A percentile compares a stretch with the other conserved stretches of the same genome.
phyloP scores from a whole-genome alignment of 53 echinoderm and acorn worm genomes.

The Echinarachnius parma region DNA sequence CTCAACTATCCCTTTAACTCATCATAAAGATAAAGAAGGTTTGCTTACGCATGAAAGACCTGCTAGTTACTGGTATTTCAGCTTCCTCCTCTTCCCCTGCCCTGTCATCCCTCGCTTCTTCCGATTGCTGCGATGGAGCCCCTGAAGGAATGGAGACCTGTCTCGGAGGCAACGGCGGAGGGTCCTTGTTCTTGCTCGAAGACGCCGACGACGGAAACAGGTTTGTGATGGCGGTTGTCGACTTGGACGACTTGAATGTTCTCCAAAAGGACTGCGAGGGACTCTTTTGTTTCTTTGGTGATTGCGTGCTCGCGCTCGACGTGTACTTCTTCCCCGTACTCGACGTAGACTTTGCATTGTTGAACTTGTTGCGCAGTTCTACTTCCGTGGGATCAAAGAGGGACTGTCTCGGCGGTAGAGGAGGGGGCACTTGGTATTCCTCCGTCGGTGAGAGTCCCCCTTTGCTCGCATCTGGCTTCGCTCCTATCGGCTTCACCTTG shows the following conservation, averaged over 20 bases:
- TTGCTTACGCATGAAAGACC: too few species aligned
- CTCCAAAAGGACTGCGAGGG: conserved; percentile 72
- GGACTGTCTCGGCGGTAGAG: conserved; percentile 73
- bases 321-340: conserved; percentile 35
- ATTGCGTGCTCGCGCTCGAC: conserved; percentile 39
- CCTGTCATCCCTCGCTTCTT: conserved; percentile 1
- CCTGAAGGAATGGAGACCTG: conserved; percentile 25
- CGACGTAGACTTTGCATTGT: conserved; percentile 23
- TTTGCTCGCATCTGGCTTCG: conserved; percentile 9
- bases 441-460: conserved; percentile 1
- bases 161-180: conserved; percentile 70
- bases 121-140: conserved; percentile 20
- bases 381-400: conserved; percentile 44
- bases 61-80: conserved; percentile 24
- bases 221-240: conserved; percentile 39
- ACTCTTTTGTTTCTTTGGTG: conserved; percentile 56
- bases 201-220: conserved; percentile 58
- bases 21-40: too few species aligned
- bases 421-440: conserved; percentile 58
- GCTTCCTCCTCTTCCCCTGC: conserved; percentile 18
- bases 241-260: conserved; percentile 59
- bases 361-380: conserved; percentile 39
- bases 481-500: not conserved
- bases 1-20: too few species aligned
- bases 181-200: conserved; percentile 47